Conservation (phyloP, 1,140 invertebrate genomes). For the Microvelia longipes region DNA sequence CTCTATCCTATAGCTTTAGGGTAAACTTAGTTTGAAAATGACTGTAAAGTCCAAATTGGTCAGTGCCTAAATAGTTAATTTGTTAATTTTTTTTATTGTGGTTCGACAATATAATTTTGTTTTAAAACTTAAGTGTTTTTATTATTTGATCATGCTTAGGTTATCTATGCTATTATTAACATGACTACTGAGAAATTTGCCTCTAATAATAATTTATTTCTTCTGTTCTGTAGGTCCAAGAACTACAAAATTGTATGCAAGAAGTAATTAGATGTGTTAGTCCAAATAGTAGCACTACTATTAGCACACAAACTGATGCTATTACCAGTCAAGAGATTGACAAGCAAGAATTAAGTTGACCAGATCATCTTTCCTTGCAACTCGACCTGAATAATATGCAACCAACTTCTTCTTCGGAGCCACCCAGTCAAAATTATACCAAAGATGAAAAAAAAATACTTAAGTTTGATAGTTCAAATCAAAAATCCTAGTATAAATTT, state of each 20-base stretch:
- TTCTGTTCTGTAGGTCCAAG: constrained; percentile 40
- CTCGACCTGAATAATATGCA: neutral
- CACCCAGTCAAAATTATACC: no score
- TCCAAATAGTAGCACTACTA: constrained; percentile 34
- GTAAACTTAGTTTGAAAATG: no score
- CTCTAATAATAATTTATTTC: neutral
- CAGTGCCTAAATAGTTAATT: no score
- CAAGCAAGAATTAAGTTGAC: neutral
- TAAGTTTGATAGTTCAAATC: neutral
- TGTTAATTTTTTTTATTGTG: neutral
- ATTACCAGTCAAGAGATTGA: constrained; percentile 32
- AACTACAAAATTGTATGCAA: constrained; percentile 56
- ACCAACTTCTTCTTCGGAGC: no score
- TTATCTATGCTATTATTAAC: neutral
- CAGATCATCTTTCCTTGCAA: neutral
- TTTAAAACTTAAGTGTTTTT: no score
- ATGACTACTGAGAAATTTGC: neutral
- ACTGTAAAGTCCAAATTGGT: no score
- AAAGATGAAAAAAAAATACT: neutral
- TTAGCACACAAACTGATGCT: constrained; percentile 56
- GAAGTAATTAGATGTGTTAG: constrained; percentile 51
- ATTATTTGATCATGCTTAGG: no score
- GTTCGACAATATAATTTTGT: neutral
- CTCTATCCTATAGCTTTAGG: no score
- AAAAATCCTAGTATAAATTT: neutral